Percentiles rank a stretch among this genome's conserved stretches.
phyloP scores from a whole-genome alignment of 2,888 invertebrate species.

The Mythimna ferrago region DNA sequence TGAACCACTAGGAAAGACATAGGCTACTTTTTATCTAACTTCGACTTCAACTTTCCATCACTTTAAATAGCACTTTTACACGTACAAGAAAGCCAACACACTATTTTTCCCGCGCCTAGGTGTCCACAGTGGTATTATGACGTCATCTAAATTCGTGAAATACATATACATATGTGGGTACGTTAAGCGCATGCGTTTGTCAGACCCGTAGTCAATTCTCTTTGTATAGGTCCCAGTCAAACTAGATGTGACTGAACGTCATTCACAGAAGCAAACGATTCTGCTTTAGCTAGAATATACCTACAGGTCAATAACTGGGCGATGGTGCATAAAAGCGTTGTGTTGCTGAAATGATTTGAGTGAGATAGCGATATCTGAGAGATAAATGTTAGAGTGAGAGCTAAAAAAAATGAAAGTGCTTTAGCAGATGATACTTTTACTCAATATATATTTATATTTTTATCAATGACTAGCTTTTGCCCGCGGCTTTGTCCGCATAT shows the following conservation, averaged over 20 bases:
- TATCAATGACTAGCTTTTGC: too few species aligned
- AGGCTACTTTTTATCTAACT: too few species aligned
- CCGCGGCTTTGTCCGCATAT: too few species aligned
- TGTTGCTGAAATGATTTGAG: slow-evolving; percentile 17
- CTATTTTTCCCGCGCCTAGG: not conserved
- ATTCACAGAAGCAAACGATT: slow-evolving; percentile 6
- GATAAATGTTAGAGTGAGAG: slow-evolving; percentile 11
- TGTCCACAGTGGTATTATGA: not conserved
- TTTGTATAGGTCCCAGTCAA: slow-evolving; percentile 27
- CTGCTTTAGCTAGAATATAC: slow-evolving; percentile 13
- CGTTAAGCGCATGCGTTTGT: not conserved
- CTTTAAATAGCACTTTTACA: not conserved
- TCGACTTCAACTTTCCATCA: too few species aligned
- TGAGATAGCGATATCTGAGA: not conserved
- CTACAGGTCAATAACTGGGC: slow-evolving; percentile 11
- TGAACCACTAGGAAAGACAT: too few species aligned
- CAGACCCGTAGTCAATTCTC: slow-evolving; percentile 18
- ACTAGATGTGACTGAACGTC: slow-evolving; percentile 4
- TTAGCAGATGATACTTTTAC: not conserved
- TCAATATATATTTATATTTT: too few species aligned
- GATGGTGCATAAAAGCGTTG: slow-evolving; percentile 6
- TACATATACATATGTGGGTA: not conserved
- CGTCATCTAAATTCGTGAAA: not conserved
- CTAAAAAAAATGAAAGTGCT: not conserved
- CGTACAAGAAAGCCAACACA: not conserved